Percentiles rank a stretch among this genome's conserved stretches.
Evolutionary conservation across 2,797 vertebrate genomes (phyloP).

Genomic region (Crocidura indochinensis): DNA sequence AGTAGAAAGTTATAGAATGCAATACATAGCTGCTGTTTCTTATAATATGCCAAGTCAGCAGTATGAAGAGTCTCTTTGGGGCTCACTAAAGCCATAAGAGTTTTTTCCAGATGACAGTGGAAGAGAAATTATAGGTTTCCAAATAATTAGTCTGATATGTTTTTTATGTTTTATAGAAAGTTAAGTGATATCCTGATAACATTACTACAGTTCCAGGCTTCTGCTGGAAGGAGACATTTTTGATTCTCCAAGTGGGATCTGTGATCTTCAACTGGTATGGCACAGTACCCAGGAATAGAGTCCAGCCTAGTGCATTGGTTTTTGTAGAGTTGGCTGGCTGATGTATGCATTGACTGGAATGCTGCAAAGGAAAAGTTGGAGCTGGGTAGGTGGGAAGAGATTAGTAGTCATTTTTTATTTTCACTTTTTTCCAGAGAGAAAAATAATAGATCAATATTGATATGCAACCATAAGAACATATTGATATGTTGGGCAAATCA

Average conservation of each 20-base stretch:
- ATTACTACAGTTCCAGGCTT: background rate
- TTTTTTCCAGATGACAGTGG: background rate
- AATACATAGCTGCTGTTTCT: background rate
- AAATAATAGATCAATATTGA: background rate
- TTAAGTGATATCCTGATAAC: background rate
- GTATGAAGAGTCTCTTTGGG: too few relatives aligned
- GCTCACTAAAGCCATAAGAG: background rate
- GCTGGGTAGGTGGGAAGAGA: background rate
- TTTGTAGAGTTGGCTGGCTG: background rate
- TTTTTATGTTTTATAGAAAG: background rate
- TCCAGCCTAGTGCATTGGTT: background rate
- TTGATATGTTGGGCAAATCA: background rate
- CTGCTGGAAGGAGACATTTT: slow-evolving; percentile 13
- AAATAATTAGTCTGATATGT: background rate
- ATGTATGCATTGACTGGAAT: background rate
- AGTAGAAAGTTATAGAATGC: slow-evolving; percentile 18
- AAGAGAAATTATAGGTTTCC: background rate
- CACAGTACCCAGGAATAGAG: background rate
- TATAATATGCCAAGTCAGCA: background rate
- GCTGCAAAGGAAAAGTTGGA: background rate
- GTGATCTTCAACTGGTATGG: background rate
- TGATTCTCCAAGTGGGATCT: background rate
- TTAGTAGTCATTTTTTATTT: background rate
- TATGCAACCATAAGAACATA: background rate
- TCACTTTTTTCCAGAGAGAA: background rate